Evolutionary conservation across 37 sponge, comb jelly and placozoan genomes (phyloP).

Genomic region (Hexactinellida sp.): DNA sequence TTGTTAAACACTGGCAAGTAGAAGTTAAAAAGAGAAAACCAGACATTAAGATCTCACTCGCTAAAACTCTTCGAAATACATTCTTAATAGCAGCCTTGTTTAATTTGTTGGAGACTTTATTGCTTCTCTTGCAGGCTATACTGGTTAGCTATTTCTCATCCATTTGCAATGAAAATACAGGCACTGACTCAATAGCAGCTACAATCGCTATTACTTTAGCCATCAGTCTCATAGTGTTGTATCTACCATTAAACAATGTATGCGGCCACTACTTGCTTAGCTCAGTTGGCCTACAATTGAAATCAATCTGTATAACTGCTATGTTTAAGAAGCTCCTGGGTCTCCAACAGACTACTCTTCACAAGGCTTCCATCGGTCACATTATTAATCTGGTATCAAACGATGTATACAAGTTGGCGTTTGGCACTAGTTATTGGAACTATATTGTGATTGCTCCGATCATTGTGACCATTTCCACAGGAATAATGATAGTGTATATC

Average conservation of each 20-base stretch:
- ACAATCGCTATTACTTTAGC: not conserved
- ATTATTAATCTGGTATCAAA: not conserved
- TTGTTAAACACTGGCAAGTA: not conserved
- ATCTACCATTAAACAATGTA: not conserved
- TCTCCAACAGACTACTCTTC: not conserved
- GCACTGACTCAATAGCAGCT: not conserved
- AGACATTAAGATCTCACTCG: not conserved
- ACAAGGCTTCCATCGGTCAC: not conserved
- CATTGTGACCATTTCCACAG: not conserved
- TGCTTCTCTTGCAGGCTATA: not conserved
- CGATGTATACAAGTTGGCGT: not conserved
- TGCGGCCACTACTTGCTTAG: not conserved
- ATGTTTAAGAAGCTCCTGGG: not conserved
- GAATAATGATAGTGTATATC: not conserved
- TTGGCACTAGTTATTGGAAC: not conserved
- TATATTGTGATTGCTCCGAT: not conserved
- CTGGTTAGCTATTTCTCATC: not conserved
- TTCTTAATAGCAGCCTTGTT: not conserved
- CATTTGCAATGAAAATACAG: not conserved
- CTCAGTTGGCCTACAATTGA: not conserved
- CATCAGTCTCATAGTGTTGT: not conserved
- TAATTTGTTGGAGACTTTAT: not conserved
- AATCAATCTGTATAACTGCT: not conserved
- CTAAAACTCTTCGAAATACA: not conserved
- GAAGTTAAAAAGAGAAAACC: not conserved